Percentiles rank a stretch among this genome's conserved stretches.
These are phyloP conservation scores for Papilio aristodemus DNA, from an alignment of 1,140 invertebrate genomes.

Conservation along the genomic window DNA sequence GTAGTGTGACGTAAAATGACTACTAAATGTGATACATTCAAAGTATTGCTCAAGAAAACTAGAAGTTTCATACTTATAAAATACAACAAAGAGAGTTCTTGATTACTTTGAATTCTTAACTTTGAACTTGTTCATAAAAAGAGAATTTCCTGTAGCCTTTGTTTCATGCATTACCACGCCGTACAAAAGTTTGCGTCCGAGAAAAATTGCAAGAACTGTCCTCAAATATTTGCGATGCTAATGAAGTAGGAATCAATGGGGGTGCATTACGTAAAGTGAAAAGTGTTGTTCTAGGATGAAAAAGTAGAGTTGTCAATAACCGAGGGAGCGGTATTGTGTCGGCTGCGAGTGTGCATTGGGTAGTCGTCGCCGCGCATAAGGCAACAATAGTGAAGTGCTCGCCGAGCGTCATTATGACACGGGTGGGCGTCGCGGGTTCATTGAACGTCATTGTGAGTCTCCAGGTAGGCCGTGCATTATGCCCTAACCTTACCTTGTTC, in stretches of 20 bases:
- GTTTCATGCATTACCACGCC: constrained; percentile 8
- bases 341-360: constrained; percentile 30
- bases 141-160: constrained; percentile 18
- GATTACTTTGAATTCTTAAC: constrained; percentile 21
- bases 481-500: constrained; percentile 43
- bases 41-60: not conserved
- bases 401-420: constrained; percentile 64
- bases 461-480: constrained; percentile 53
- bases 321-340: constrained; percentile 17
- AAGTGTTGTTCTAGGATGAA: constrained; percentile 20
- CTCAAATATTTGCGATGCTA: not conserved
- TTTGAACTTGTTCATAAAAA: constrained; percentile 19
- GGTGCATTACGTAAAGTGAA: constrained; percentile 14
- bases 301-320: constrained; percentile 24
- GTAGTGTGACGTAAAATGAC: not conserved
- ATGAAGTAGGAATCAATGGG: not conserved
- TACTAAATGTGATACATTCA: constrained; percentile 3
- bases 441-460: constrained; percentile 69
- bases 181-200: constrained; percentile 13
- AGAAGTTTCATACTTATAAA: constrained; percentile 13
- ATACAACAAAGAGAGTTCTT: constrained; percentile 21
- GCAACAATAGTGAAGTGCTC: constrained; percentile 57
- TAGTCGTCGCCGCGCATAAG: constrained; percentile 43
- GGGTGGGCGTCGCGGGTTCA: constrained; percentile 71
- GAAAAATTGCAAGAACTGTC: constrained; percentile 10